A percentile compares a stretch with the other conserved stretches of the same genome.
phyloP scores from a whole-genome alignment of 1,140 invertebrate genomes.

The Cyclargus thomasi region DNA sequence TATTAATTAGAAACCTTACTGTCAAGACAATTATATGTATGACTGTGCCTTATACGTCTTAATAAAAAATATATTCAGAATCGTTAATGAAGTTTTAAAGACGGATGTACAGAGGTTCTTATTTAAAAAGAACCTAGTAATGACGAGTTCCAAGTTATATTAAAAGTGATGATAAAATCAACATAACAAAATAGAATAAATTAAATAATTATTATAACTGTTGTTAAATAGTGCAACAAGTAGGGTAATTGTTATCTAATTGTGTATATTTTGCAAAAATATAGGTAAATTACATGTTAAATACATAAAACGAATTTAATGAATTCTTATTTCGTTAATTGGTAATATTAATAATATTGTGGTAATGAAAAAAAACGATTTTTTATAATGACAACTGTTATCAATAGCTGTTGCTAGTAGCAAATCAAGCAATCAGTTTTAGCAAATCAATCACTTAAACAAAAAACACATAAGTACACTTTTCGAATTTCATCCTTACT shows the following conservation, averaged over 20 bases:
- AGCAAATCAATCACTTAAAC: no score
- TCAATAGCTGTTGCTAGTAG: no score
- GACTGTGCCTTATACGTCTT: constrained; percentile 17
- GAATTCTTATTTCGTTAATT: neutral
- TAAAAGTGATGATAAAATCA: neutral
- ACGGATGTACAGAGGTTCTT: neutral
- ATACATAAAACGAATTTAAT: neutral
- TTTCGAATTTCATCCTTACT: no score
- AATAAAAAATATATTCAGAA: neutral
- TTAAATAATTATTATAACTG: neutral
- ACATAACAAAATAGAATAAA: neutral
- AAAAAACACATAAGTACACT: no score
- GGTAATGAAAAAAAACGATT: no score
- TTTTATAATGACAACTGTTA: no score
- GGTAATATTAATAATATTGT: no score
- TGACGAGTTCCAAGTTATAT: no score
- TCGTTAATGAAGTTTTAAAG: neutral
- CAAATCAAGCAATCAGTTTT: no score
- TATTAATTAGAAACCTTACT: constrained; percentile 1
- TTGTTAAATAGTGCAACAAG: neutral
- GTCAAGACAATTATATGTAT: constrained; percentile 14
- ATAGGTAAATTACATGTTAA: neutral
- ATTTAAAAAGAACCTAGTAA: neutral
- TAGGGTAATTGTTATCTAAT: neutral
- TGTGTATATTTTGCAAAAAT: neutral